Percentiles rank a stretch among this genome's conserved stretches.
Conservation (phyloP, 37 sponge, comb jelly and placozoan genomes). For the Dysidea cf. avara region DNA sequence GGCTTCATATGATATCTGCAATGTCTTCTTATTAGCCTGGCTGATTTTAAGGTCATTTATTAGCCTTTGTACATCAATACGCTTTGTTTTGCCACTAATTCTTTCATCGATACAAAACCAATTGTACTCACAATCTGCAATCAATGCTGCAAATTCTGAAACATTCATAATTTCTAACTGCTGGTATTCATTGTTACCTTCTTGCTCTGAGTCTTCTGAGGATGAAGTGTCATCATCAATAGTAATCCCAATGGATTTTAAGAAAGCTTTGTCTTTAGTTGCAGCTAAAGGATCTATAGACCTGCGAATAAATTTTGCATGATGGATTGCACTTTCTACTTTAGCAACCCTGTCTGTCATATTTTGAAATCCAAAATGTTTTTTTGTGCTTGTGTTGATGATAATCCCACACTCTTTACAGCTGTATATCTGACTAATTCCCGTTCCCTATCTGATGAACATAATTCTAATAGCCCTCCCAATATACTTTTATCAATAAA, state of each 20-base stretch:
- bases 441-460: constrained; percentile 1
- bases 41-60: too few relatives aligned
- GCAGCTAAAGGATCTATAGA: constrained; percentile 14
- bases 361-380: constrained; percentile 37
- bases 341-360: constrained; percentile 5
- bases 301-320: constrained; percentile 6
- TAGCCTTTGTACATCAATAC: too few relatives aligned
- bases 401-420: constrained; percentile 1
- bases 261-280: constrained; percentile 15
- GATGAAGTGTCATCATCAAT: too few relatives aligned
- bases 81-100: too few relatives aligned
- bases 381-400: constrained; percentile 4
- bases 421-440: constrained; percentile 6
- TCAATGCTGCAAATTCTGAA: too few relatives aligned
- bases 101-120: too few relatives aligned
- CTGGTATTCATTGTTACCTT: too few relatives aligned
- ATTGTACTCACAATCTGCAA: too few relatives aligned
- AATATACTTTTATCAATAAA: background rate
- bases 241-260: background rate
- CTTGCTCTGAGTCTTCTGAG: too few relatives aligned
- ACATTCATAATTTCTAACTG: too few relatives aligned
- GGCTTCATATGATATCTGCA: too few relatives aligned
- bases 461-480: background rate
- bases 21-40: too few relatives aligned
- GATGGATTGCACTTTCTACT: constrained; percentile 18